Evolutionary conservation across 2,888 invertebrate species (phyloP), one percentile per base, ranked within the genome.

Genomic region (Oscheius sp.): DNA sequence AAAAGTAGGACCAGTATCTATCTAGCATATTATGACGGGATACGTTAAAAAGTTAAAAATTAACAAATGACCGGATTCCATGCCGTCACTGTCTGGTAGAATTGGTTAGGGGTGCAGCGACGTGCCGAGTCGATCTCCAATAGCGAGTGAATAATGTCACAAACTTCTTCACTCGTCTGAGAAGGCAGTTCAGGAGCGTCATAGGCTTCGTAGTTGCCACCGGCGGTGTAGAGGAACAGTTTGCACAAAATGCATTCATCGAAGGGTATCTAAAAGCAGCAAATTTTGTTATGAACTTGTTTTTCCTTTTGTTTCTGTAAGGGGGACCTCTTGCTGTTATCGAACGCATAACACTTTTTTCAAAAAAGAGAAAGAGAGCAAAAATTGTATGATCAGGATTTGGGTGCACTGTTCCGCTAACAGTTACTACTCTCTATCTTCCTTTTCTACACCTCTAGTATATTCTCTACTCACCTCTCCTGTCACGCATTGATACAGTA

Each of bases 151-250:
- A 87, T 81, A 11, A 88, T 73, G 5, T 73, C 70, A 4, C 71
- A 70, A 11, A 85, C 76, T 53, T 81, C 77, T 35, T 75, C 66
- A 48, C 70, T 73, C 13, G 84, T 78, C 51, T 79, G 76, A 57
- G 78, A 77, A 32, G 86, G 86, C 13, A 87, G 74, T 55, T 84
- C 83, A 4, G 87, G 87, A 1, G 76, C 79, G 58, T 88, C 87
- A 76, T 88, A 88, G 60, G 87, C 88, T 59, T 87, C 87, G 71
- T 83, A 88, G 73, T 89, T 89, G 50, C 73, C 78, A 48, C 87
- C 80, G 9, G 88, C 88, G 35, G 80, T 84, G 76, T 87, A 80
- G 10, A 88, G 84, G 73, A 88, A 88, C 37, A 88, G 78, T 59
- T 85, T 85, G 66, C 88, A 88, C 21, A 88, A 77, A 11, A 78